Conservation (phyloP, 2,113 vertebrate genomes). For the Chroicocephalus ridibundus region DNA sequence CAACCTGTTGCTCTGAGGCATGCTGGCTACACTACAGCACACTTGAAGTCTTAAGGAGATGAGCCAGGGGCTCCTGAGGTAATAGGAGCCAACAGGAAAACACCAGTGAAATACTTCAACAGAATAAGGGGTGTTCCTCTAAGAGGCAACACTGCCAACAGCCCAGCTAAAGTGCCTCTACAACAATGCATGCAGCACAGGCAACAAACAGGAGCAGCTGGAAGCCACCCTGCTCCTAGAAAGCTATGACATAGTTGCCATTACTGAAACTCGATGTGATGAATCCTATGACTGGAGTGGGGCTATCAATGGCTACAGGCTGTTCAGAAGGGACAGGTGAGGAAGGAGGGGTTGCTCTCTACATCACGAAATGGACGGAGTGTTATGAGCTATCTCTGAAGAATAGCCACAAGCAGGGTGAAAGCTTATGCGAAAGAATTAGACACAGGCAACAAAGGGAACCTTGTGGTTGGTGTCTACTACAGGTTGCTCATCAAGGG, state of each 20-base stretch:
- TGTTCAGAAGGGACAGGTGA: too few species aligned
- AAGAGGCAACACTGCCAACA: too few species aligned
- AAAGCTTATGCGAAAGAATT: background rate
- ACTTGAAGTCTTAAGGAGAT: too few species aligned
- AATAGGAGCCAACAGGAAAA: too few species aligned
- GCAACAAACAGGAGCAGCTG: background rate
- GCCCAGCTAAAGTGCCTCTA: too few species aligned
- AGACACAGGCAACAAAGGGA: background rate
- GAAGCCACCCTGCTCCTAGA: background rate
- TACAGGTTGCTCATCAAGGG: too few species aligned
- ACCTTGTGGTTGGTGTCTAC: background rate
- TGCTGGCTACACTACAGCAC: too few species aligned
- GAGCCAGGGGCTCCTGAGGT: too few species aligned
- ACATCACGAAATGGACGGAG: too few species aligned
- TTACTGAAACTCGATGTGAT: background rate
- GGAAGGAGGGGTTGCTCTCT: background rate
- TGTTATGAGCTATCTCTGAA: background rate
- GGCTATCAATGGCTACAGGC: background rate
- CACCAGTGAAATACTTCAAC: too few species aligned
- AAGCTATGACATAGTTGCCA: background rate
- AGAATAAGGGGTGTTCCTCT: too few species aligned
- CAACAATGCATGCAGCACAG: background rate
- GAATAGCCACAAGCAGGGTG: background rate
- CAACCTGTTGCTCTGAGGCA: too few species aligned
- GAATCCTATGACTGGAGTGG: background rate